These are phyloP conservation scores for Phataginus tricuspis DNA, from an alignment of 2,797 vertebrate genomes.

Conservation along the genomic window DNA sequence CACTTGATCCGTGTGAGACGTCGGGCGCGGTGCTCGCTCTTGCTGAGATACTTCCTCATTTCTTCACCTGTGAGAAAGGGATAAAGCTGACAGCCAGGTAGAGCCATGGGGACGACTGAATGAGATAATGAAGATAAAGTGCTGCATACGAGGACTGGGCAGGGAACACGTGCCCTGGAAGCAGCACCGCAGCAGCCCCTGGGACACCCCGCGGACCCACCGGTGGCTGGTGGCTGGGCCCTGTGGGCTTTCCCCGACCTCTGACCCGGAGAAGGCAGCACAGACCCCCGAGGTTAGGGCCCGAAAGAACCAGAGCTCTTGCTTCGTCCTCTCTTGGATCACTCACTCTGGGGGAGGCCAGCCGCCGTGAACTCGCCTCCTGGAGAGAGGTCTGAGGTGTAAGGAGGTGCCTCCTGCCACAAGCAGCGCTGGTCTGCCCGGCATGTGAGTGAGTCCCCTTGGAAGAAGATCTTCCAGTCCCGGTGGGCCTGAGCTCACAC, in stretches of 20 bases:
- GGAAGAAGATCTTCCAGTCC: background rate
- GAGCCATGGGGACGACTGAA: background rate
- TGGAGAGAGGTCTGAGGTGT: fast-evolving
- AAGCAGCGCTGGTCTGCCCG: background rate
- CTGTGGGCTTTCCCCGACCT: no score
- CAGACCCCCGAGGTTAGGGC: no score
- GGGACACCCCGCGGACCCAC: no score
- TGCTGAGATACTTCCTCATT: background rate
- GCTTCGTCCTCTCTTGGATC: background rate
- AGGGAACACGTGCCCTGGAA: background rate
- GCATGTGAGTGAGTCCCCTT: fast-evolving
- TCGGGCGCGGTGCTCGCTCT: background rate
- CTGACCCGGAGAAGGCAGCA: background rate
- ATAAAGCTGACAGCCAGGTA: background rate
- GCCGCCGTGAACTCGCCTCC: background rate
- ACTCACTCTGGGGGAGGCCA: background rate
- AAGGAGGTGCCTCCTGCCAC: fast-evolving
- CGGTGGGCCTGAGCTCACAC: background rate
- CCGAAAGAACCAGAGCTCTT: background rate
- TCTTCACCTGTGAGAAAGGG: background rate
- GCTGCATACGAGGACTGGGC: no score
- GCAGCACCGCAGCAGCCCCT: no score
- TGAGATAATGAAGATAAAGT: background rate
- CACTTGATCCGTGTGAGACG: background rate
- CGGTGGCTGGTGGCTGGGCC: background rate